Conservation (phyloP, 2,797 vertebrate genomes). For the Melanotaenia nigrans region DNA sequence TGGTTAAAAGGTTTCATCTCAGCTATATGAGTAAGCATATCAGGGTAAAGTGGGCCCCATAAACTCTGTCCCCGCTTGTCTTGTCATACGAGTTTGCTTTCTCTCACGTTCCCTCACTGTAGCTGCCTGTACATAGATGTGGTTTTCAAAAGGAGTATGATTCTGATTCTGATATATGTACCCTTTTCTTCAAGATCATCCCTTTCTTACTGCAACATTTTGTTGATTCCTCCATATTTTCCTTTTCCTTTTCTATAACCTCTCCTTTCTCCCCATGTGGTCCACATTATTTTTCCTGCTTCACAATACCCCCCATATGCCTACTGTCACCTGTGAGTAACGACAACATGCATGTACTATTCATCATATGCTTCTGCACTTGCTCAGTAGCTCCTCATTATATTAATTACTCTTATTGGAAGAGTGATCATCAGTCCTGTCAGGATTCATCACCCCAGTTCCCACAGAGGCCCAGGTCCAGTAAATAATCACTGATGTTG, state of each 20-base stretch:
- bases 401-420: slow-evolving; percentile 97
- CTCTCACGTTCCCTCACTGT: not conserved
- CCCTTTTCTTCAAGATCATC: too few relatives aligned
- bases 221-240: slow-evolving; percentile 1
- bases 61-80: slow-evolving; percentile 1
- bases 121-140: not conserved
- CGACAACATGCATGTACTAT: slow-evolving; percentile 71
- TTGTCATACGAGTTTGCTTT: slow-evolving; percentile 11
- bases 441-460: slow-evolving; percentile 89
- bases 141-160: slow-evolving; percentile 1
- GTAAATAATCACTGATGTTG: slow-evolving; percentile 76
- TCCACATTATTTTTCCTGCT: slow-evolving; percentile 18
- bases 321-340: slow-evolving; percentile 85
- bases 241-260: slow-evolving; percentile 16
- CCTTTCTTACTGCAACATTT: slow-evolving; percentile 2
- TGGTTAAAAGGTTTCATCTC: slow-evolving; percentile 40
- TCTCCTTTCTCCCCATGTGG: slow-evolving; percentile 7
- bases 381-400: slow-evolving; percentile 87
- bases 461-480: slow-evolving; percentile 80
- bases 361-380: slow-evolving; percentile 81
- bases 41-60: not conserved
- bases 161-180: too few relatives aligned
- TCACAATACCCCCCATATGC: slow-evolving; percentile 57
- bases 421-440: slow-evolving; percentile 91
- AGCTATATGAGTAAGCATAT: slow-evolving; percentile 37